A percentile compares a stretch with the other conserved stretches of the same genome.
These are phyloP conservation scores for Zenarchopterus dispar DNA, from an alignment of 2,797 vertebrate genomes.

Conservation along the genomic window DNA sequence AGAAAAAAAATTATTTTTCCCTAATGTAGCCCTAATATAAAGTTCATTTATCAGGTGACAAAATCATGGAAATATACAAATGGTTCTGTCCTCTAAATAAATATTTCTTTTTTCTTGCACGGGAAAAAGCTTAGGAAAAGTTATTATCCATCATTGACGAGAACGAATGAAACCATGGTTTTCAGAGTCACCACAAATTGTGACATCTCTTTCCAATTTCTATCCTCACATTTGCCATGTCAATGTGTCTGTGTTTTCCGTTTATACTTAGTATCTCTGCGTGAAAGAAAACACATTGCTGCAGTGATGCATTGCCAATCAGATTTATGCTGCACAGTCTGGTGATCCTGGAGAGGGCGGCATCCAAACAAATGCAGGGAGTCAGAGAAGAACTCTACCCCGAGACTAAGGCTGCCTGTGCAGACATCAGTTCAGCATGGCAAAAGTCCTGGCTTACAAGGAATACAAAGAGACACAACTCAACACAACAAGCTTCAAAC, in stretches of 20 bases:
- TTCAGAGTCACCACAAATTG: constrained; percentile 22
- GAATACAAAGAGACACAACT: constrained; percentile 42
- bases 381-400: constrained; percentile 28
- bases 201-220: constrained; percentile 27
- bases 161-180: not conserved
- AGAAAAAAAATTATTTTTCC: too few relatives aligned
- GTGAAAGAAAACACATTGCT: constrained; percentile 59
- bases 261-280: constrained; percentile 57
- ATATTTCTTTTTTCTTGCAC: too few relatives aligned
- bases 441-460: constrained; percentile 47
- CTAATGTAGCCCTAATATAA: too few relatives aligned
- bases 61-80: too few relatives aligned
- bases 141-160: not conserved
- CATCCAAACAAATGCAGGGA: constrained; percentile 54
- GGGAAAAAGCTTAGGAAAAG: not conserved
- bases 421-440: constrained; percentile 49
- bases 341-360: constrained; percentile 56
- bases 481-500: constrained; percentile 55
- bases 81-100: too few relatives aligned
- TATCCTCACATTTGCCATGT: constrained; percentile 44
- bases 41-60: too few relatives aligned
- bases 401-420: constrained; percentile 42
- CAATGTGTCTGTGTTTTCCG: constrained; percentile 44
- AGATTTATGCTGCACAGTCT: constrained; percentile 70
- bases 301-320: constrained; percentile 66